Evolutionary conservation across 2,888 invertebrate genomes (phyloP).

Genomic region (Conomelus anceps): DNA sequence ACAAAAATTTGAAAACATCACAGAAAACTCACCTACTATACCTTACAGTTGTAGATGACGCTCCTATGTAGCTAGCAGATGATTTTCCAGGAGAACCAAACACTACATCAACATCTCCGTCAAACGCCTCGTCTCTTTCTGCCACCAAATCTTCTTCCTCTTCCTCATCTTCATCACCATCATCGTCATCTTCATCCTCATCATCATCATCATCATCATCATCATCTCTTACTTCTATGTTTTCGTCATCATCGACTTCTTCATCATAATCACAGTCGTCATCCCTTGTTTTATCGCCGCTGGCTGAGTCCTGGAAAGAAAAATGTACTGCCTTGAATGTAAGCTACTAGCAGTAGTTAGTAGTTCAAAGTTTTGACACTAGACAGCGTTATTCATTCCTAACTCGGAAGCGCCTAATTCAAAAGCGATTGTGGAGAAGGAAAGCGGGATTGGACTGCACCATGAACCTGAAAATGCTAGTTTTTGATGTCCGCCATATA

Average conservation of each 20-base stretch:
- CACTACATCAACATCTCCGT: not conserved
- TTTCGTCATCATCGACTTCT: not conserved
- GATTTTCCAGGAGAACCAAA: conserved; percentile 28
- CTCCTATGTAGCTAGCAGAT: conserved; percentile 27
- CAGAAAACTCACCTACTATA: not conserved
- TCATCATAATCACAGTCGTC: not conserved
- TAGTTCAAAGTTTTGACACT: not conserved
- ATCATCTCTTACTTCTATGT: not conserved
- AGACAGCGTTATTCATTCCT: no score
- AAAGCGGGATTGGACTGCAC: no score
- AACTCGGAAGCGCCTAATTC: no score
- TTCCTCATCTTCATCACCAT: not conserved
- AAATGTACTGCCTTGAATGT: no score
- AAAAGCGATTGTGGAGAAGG: no score
- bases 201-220: not conserved
- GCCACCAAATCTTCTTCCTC: not conserved
- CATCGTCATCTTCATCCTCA: not conserved
- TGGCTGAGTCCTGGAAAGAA: not conserved
- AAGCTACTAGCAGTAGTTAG: no score
- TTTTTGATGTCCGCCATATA: no score
- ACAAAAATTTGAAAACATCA: no score
- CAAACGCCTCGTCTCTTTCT: not conserved
- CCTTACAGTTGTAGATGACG: conserved; percentile 13
- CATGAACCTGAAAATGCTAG: no score
- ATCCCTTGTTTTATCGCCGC: not conserved